These are phyloP conservation scores for Laspeyria flexula DNA, from an alignment of 2,888 invertebrate genomes.

Conservation along the genomic window DNA sequence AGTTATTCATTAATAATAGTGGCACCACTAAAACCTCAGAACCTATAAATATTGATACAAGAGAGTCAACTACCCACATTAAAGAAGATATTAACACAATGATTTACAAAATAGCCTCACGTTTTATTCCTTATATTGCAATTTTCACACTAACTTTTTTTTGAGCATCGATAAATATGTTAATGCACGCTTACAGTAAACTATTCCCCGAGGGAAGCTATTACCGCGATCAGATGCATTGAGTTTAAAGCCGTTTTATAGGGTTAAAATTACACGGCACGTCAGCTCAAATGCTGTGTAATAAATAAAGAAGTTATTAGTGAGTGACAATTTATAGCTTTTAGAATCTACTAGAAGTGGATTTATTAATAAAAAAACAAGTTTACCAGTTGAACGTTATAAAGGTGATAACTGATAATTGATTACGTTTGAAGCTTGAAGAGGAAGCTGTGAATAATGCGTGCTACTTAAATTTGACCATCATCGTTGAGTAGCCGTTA, in stretches of 20 bases:
- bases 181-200: slow-evolving; percentile 29
- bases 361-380: neutral
- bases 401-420: no score
- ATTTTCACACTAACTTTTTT: slow-evolving; percentile 30
- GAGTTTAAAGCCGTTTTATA: slow-evolving; percentile 1
- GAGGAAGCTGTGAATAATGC: no score
- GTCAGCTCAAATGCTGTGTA: slow-evolving; percentile 3
- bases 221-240: slow-evolving; percentile 33
- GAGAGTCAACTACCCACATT: neutral
- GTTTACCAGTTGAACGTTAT: no score
- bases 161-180: slow-evolving; percentile 27
- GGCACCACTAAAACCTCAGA: no score
- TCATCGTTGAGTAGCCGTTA: no score
- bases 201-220: slow-evolving; percentile 32
- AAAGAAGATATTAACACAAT: neutral
- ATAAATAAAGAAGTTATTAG: neutral
- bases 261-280: slow-evolving; percentile 8
- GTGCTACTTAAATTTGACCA: no score
- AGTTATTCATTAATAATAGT: no score
- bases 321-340: neutral
- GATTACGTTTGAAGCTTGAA: no score
- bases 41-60: no score
- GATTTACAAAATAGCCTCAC: neutral
- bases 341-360: neutral
- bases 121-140: slow-evolving; percentile 9